Evolutionary conservation across 2,113 vertebrate genomes (phyloP), one percentile per base, ranked within the genome.

Genomic region (Jacana jacana): DNA sequence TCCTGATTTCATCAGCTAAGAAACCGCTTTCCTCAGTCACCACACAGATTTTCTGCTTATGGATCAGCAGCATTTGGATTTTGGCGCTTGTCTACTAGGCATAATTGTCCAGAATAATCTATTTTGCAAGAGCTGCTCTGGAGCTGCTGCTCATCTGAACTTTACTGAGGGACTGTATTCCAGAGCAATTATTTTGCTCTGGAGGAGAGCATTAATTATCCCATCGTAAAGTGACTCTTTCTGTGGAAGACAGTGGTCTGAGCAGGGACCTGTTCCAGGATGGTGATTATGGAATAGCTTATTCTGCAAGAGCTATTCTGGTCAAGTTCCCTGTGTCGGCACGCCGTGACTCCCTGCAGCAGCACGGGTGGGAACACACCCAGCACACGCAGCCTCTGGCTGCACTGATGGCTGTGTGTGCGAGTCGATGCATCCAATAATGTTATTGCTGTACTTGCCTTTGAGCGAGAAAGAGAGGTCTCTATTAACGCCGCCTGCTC

Each of bases 331-430:
- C 39, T 0, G 2, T 10, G 42, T 33, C 3, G 3, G 54, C 58
- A 49, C 81, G 60, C 24, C 5, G 3, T 7, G 49, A 64, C 52
- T 52, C 48, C 31, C 33, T 11, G 40, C 72, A 51, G 61, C 44
- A 76, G 73, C 46, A 14, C 0, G 4, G 46, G 48, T 64, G 33
- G 60, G 82, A 58, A 40, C 1, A 8, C 17, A 7, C 57, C 81
- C 69, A 40, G 68, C 54, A 31, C 57, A 10, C 0, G 1, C 63
- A 66, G 63, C 71, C 57, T 13, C 70, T 10, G 28, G 51, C 81
- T 71, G 17, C 13, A 2, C 0, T 1, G n/a, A 8, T 0, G 10
- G 46, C 42, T 51, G 39, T 5, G 57, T 9, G 57, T 8, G 37
- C 2, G 12, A 16, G 17, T 31, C 52, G 37, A 40, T 24, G 31